Evolutionary conservation across 2,888 invertebrate genomes (phyloP), one percentile per base, ranked within the genome.

Genomic region (Sinelater perroti): DNA sequence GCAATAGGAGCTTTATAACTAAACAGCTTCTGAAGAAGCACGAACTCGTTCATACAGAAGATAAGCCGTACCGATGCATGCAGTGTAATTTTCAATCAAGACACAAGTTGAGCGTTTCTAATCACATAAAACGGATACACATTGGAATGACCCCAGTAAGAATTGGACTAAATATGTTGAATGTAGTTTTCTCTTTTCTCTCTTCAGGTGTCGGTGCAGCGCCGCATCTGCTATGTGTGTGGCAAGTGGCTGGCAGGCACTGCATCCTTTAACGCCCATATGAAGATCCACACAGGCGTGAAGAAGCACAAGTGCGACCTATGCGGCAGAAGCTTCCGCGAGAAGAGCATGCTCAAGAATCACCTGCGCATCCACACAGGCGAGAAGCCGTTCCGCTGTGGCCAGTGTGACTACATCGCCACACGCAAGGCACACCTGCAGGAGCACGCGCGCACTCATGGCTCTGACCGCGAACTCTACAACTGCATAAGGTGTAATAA

Each of bases 401-500:
- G 13, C 2, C 14, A 21, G 16, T 47, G 47, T 24, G 35, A 47
- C 14, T 47, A 47, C 14, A 24, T 7, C 6, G 47, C 47, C 1
- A 47, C 47, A 18, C n/a, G 47, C 21, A 47, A 47, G 20, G 47
- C 47, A 5, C 47, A 47, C 13, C 16, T 47, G 11, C 47, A 47
- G 21, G 35, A 35, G n/a, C 47, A 47, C 10, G 24, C 36, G 35
- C n/a, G 35, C 10, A 35, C 35, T 2, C 47, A 47, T 10, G 16
- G 3, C 1, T 11, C 4, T 5, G 3, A n/a, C 1, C 14, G n/a
- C 0, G 10, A 31, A 3, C n/a, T 47, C 24, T 13, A n/a, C 6
- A 14, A 47, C 7, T 47, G 47, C 6, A 6, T 7, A 2, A 3
- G 14, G 1, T 50, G 50, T 28, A 28, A 8, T 6, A 38, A 50